Evolutionary conservation across 2,113 vertebrate species (phyloP).

Genomic region (Capreolus pygargus): DNA sequence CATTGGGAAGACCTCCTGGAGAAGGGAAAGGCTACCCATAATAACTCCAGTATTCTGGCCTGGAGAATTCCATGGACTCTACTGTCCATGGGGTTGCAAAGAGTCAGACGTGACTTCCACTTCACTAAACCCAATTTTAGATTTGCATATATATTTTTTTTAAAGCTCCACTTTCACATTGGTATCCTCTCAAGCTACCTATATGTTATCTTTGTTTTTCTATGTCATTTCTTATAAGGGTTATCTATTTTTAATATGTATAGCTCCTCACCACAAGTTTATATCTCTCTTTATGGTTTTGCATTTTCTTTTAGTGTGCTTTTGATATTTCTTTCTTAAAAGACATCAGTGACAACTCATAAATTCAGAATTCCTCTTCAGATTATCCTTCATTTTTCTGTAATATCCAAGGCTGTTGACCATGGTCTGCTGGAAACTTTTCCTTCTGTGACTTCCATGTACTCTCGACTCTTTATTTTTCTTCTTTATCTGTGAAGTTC

Average conservation of each 20-base stretch:
- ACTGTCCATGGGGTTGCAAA: neutral
- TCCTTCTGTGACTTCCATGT: neutral
- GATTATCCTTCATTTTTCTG: neutral
- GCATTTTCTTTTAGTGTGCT: neutral
- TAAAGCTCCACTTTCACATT: neutral
- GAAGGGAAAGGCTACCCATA: neutral
- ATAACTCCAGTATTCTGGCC: neutral
- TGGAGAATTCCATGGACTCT: neutral
- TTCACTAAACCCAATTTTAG: neutral
- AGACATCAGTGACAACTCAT: neutral
- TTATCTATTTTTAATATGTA: neutral
- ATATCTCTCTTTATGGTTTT: neutral
- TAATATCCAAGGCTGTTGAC: neutral
- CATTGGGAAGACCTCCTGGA: neutral
- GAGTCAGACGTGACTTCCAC: rapidly evolving
- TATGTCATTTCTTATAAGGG: neutral
- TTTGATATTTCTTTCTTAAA: conserved; percentile 19
- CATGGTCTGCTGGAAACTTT: neutral
- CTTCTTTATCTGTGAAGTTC: neutral
- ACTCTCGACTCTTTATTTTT: neutral
- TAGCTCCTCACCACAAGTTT: neutral
- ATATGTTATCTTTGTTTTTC: neutral
- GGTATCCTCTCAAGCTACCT: neutral
- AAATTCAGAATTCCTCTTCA: neutral
- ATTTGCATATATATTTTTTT: neutral